Conservation (phyloP, 2,888 invertebrate genomes). For the Cinara cedri region DNA sequence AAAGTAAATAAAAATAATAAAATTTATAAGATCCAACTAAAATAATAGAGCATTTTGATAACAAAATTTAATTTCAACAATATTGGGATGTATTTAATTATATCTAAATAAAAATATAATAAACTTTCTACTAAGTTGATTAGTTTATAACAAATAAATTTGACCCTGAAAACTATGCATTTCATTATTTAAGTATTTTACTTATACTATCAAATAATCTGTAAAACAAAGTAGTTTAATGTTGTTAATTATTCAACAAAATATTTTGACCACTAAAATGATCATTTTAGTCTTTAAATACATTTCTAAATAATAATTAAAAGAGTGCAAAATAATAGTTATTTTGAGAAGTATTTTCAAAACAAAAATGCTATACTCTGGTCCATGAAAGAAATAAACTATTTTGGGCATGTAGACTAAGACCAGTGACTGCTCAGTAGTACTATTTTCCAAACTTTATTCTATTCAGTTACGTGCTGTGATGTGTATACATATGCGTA, state of each 20-base stretch:
- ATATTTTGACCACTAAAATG: not conserved
- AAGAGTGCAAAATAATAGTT: too few species aligned
- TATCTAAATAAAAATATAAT: not conserved
- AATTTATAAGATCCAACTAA: not conserved
- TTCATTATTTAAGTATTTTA: not conserved
- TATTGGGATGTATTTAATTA: not conserved
- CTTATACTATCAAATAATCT: not conserved
- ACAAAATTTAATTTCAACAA: too few species aligned
- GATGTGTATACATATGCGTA: too few species aligned
- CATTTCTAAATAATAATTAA: not conserved
- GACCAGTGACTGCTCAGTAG: too few species aligned
- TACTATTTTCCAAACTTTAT: too few species aligned
- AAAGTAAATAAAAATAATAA: not conserved
- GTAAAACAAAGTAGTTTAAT: not conserved
- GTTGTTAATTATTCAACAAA: not conserved
- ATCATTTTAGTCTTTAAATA: not conserved
- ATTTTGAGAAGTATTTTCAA: too few species aligned
- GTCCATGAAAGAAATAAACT: too few species aligned
- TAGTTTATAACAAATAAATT: constrained; percentile 4
- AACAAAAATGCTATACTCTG: not conserved
- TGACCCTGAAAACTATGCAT: not conserved
- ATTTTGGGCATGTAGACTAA: too few species aligned
- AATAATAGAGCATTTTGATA: too few species aligned
- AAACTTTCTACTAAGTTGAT: not conserved
- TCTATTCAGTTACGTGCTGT: too few species aligned